Conservation (phyloP, 2,113 vertebrate genomes). For the Dolichotis patagonum region DNA sequence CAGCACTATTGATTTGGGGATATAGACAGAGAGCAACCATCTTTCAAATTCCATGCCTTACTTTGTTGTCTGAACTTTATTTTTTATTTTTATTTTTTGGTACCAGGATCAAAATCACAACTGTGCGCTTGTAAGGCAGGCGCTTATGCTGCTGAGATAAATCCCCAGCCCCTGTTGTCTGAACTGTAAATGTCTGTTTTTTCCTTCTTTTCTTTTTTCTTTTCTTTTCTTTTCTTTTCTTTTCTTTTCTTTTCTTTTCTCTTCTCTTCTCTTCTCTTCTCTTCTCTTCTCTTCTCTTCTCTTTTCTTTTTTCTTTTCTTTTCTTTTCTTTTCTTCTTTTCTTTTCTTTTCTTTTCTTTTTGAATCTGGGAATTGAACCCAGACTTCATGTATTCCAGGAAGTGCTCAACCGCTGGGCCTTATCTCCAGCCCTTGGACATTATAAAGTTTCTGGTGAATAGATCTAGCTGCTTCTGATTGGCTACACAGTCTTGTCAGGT, state of each 20-base stretch:
- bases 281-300: not conserved
- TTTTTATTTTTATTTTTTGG: no score
- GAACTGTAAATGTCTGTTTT: not conserved
- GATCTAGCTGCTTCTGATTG: not conserved
- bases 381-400: not conserved
- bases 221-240: no score
- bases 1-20: not conserved
- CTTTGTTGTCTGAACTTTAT: not conserved
- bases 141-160: no score
- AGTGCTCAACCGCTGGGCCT: not conserved
- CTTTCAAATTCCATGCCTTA: not conserved
- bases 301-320: no score
- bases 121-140: no score
- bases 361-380: not conserved
- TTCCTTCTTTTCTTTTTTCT: no score
- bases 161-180: not conserved
- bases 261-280: no score
- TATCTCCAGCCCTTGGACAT: not conserved
- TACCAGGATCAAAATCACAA: no score
- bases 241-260: not conserved
- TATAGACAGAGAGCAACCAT: not conserved
- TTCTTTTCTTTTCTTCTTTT: no score
- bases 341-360: not conserved
- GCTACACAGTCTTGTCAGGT: not conserved
- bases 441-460: not conserved